Conservation (phyloP, 2,888 invertebrate species). For the Meliscaeva auricollis region DNA sequence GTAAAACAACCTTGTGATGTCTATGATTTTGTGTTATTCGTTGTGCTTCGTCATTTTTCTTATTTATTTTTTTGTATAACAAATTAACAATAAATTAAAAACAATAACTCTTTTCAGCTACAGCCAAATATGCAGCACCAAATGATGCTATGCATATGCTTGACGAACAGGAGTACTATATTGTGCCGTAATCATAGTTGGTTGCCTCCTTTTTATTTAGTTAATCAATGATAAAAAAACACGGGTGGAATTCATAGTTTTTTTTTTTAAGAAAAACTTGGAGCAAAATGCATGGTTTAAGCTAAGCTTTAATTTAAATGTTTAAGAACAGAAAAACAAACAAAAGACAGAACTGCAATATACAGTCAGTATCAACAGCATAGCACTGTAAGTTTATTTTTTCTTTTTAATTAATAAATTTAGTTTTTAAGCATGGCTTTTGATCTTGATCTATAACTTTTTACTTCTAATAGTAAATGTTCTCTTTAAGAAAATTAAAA, state of each 20-base stretch:
- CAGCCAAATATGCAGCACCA: conserved; percentile 87
- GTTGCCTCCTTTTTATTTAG: background rate
- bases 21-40: conserved; percentile 46
- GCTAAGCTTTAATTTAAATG: conserved; percentile 26
- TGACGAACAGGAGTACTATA: conserved; percentile 84
- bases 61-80: background rate
- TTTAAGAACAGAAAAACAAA: conserved; percentile 7
- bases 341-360: conserved; percentile 25
- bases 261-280: background rate
- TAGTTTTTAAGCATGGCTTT: conserved; percentile 57
- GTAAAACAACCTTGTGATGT: conserved; percentile 52
- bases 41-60: conserved; percentile 20
- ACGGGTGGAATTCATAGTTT: conserved; percentile 9
- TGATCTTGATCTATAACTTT: conserved; percentile 45
- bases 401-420: background rate
- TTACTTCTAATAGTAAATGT: conserved; percentile 11
- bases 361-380: conserved; percentile 19
- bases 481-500: conserved; percentile 8
- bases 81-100: background rate
- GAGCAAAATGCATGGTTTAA: conserved; percentile 49
- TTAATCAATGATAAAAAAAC: background rate
- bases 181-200: conserved; percentile 79
- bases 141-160: conserved; percentile 89
- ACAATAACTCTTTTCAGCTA: conserved; percentile 80
- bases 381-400: conserved; percentile 33